These are phyloP conservation scores for Caranx melampygus DNA, from an alignment of 2,113 vertebrate genomes.

Conservation along the genomic window DNA sequence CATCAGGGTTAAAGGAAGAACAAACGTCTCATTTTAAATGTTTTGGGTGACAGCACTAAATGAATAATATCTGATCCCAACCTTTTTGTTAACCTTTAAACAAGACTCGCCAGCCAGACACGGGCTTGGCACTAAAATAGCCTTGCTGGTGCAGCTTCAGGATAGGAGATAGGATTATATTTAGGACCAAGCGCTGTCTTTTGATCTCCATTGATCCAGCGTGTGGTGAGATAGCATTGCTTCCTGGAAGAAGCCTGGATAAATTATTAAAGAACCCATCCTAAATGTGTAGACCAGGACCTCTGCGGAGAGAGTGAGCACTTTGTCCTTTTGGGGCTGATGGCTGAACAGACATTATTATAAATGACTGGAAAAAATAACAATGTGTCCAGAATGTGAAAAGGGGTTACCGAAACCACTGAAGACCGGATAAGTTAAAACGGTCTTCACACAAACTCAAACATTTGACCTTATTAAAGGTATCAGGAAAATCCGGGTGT, in stretches of 20 bases:
- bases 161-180: constrained; percentile 73
- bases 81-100: constrained; percentile 59
- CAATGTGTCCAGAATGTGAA: constrained; percentile 18
- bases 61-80: constrained; percentile 18
- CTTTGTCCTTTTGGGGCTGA: constrained; percentile 41
- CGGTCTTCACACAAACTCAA: neutral
- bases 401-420: neutral
- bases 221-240: constrained; percentile 60
- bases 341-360: constrained; percentile 16
- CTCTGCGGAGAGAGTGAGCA: constrained; percentile 57
- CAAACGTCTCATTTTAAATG: constrained; percentile 9
- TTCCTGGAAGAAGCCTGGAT: constrained; percentile 73
- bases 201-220: constrained; percentile 82
- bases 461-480: neutral
- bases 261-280: constrained; percentile 79
- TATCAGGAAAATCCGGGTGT: neutral
- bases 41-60: constrained; percentile 29
- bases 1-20: constrained; percentile 4
- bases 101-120: constrained; percentile 4
- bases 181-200: constrained; percentile 75
- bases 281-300: constrained; percentile 68
- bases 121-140: constrained; percentile 70
- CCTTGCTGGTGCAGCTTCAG: constrained; percentile 38
- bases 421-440: neutral
- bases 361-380: constrained; percentile 22